A percentile compares a stretch with the other conserved stretches of the same genome.
Conservation (phyloP, 23 tunicate species). For the Corella eumyota region DNA sequence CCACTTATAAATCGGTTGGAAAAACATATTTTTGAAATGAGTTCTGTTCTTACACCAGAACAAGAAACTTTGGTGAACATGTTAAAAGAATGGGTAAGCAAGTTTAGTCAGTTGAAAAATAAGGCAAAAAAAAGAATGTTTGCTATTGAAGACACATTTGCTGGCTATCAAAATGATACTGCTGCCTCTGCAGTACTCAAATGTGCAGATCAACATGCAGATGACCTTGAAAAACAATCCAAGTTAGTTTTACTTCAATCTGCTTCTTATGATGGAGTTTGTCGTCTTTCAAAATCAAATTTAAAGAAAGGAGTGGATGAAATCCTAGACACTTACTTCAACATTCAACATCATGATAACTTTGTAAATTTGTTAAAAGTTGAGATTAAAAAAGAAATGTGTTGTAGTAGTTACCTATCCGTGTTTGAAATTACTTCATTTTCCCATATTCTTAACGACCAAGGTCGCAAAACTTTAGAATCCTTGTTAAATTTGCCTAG, state of each 20-base stretch:
- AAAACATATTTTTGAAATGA: slow-evolving; percentile 48
- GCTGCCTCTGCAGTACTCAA: slow-evolving; percentile 37
- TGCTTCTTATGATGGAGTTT: slow-evolving; percentile 47
- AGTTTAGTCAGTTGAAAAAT: slow-evolving; percentile 9
- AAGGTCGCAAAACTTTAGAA: slow-evolving; percentile 30
- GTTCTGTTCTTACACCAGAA: slow-evolving; percentile 23
- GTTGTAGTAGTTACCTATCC: background rate
- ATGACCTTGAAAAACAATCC: background rate
- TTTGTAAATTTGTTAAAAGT: slow-evolving; percentile 2
- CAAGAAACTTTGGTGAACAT: slow-evolving; percentile 10
- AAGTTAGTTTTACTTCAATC: slow-evolving; percentile 30
- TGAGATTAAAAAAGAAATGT: background rate
- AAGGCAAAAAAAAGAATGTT: background rate
- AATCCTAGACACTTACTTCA: slow-evolving; percentile 13
- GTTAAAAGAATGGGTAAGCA: slow-evolving; percentile 43
- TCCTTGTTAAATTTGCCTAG: slow-evolving; percentile 5
- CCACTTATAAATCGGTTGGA: slow-evolving; percentile 80
- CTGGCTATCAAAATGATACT: slow-evolving; percentile 53
- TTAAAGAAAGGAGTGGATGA: slow-evolving; percentile 11
- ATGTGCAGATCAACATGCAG: background rate
- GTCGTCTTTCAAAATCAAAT: slow-evolving; percentile 25
- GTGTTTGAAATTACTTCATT: slow-evolving; percentile 48
- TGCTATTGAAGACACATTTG: slow-evolving; percentile 29
- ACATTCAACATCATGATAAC: slow-evolving; percentile 39
- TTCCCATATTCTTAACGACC: slow-evolving; percentile 44